These are phyloP conservation scores for Barypeithes pellucidus DNA, from an alignment of 2,888 invertebrate species.

Conservation along the genomic window DNA sequence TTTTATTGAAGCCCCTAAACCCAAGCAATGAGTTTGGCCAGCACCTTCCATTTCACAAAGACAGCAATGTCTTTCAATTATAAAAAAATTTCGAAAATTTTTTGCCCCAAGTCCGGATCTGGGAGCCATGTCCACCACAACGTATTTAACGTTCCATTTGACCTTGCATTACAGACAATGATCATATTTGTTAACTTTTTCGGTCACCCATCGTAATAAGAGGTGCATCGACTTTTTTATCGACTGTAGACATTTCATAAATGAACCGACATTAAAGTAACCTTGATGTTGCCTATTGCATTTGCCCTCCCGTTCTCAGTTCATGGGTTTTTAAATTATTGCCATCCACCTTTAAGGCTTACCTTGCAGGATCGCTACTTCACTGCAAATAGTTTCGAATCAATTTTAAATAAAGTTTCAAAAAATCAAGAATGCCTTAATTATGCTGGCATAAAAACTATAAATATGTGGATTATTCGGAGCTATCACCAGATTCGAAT, in stretches of 20 bases:
- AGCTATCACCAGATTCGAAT: too few relatives aligned
- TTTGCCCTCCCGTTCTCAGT: constrained; percentile 29
- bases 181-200: constrained; percentile 66
- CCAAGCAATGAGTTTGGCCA: too few relatives aligned
- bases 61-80: too few relatives aligned
- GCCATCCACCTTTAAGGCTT: neutral
- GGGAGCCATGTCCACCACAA: constrained; percentile 64
- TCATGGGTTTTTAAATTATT: constrained; percentile 3
- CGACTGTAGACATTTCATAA: constrained; percentile 62
- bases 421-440: too few relatives aligned
- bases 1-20: too few relatives aligned
- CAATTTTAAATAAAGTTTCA: too few relatives aligned
- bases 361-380: too few relatives aligned
- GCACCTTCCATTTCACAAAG: too few relatives aligned
- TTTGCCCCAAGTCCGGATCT: constrained; percentile 63
- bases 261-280: constrained; percentile 58
- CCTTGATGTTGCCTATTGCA: constrained; percentile 65
- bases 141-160: constrained; percentile 61
- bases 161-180: constrained; percentile 66
- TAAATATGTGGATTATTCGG: too few relatives aligned
- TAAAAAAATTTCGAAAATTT: too few relatives aligned
- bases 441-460: too few relatives aligned
- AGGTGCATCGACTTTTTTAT: constrained; percentile 67
- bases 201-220: constrained; percentile 65
- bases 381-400: too few relatives aligned